Evolutionary conservation across 2,797 vertebrate genomes (phyloP), one percentile per base, ranked within the genome.

Genomic region (Galagoides demidoff): DNA sequence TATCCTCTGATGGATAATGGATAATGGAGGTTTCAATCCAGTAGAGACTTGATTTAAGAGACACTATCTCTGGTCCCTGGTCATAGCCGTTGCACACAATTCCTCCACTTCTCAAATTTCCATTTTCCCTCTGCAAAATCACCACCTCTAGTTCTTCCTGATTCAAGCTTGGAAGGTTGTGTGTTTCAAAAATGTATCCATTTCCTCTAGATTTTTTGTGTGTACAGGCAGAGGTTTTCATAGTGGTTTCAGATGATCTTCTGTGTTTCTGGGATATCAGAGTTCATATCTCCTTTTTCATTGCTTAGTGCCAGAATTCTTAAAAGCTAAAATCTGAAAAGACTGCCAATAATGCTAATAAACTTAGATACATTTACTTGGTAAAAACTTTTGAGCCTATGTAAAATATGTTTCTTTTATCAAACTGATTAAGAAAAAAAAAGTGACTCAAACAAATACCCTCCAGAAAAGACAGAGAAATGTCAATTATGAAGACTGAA

Each of bases 101-200:
- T 76, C 57, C 10, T 71, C 23, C 1, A 45, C 19, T 73, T 89
- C 20, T 43, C 66, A 82, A 13, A 59, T 77, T 76, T 95, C 64
- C 92, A 37, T 81, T 81, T 92, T 84, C 14, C 20, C 10, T 61
- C 66, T 95, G 34, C n/a, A 76, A 63, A 93, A 81, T 11, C 59
- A 95, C 68, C 4, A 68, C 25, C 34, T 25, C 20, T 66, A n/a
- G 17, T 66, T 66, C 64, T 66, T n/a, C 63, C 14, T 66, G 63
- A 66, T 66, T 66, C 64, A 66, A 66, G 64, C 16, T n/a, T 64
- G 29, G 14, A 29, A 64, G 27, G 14, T 64, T 31, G 13, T 64
- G 63, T 64, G 29, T 64, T 66, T 66, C 31, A n/a, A n/a, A 66
- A 66, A n/a, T 16, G 16, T 66, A n/a, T 66, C 31, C 2, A 19